Base-by-base conservation (phyloP, 2,113 vertebrate species). In the Arenaria interpres region DNA sequence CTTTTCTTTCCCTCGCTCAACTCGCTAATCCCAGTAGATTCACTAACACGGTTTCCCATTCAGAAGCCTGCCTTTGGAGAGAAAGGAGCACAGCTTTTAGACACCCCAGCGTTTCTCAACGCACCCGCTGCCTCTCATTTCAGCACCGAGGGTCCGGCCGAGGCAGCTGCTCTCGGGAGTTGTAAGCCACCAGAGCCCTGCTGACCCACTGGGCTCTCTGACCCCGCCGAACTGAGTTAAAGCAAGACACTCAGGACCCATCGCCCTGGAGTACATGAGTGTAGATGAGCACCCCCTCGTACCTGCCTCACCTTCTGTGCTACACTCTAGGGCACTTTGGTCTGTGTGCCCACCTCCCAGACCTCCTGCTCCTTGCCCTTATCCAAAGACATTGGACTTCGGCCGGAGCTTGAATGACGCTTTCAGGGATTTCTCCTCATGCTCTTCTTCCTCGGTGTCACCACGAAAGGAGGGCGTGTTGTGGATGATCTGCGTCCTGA, bases 401-500 rank as follows among this genome's bases (percentile, higher is more conserved):
- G 99, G 99, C 94, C 99, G 98, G 63, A 99, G 98, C 94, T 98
- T 98, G 85, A 98, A 98, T 0, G 99, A 99, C 1, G 97, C 98
- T 97, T 98, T 98, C 60, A 98, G 87, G 12, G 98, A 43, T 19
- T 97, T 98, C 9, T 99, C 98, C 51, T 98, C 98, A 14, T 99
- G 98, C 30, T 98, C 98, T 1, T 98, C 97, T 67, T 98, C 96
- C 90, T 97, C 96, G 0, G 96, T n/a, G n/a, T 98, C 98, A 53
- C 98, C 98, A 0, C 81, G 90, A 77, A 98, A 96, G 46, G 99
- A 99, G 10, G 99, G 99, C 5, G 98, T 98, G 79, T 98, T 99
- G 97, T 99, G 99, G 95, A 99, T 99, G 91, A 99, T 99, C 96
- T 99, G 99, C 46, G 99, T 99, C 90, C 98, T 97, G 96, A 99